phyloP scores from a whole-genome alignment of 2,797 vertebrate genomes.

The Eremophila alpestris region DNA sequence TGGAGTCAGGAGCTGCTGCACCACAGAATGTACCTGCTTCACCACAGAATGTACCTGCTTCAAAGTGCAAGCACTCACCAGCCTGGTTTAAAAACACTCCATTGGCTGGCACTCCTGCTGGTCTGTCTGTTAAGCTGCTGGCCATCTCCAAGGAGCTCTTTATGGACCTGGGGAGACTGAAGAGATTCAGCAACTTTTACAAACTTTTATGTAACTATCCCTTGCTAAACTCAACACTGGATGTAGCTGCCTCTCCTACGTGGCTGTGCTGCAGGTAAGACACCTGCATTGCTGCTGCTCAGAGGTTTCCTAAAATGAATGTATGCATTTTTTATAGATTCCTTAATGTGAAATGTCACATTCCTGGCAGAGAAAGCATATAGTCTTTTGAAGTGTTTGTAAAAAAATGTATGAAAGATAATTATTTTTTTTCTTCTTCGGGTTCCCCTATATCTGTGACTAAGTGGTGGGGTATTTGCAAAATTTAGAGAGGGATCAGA shows the following conservation, averaged over 20 bases:
- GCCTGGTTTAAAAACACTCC: not conserved
- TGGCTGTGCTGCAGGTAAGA: not conserved
- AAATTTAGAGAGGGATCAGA: slow-evolving; percentile 27
- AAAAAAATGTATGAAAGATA: not conserved
- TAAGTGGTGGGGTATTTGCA: slow-evolving; percentile 23
- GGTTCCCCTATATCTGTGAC: not conserved
- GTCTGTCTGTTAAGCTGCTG: not conserved
- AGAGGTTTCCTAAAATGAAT: not conserved
- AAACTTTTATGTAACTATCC: not conserved
- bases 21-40: not conserved
- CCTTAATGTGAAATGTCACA: not conserved
- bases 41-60: not conserved
- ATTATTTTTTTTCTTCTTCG: not conserved
- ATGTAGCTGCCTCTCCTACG: not conserved
- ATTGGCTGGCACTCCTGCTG: not conserved
- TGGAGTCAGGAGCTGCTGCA: not conserved
- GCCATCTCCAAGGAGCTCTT: not conserved
- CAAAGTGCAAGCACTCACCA: not conserved
- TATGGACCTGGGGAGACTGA: not conserved
- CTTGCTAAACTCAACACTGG: not conserved
- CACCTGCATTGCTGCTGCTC: not conserved
- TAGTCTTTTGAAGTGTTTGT: slow-evolving; percentile 4
- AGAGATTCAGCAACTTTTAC: not conserved
- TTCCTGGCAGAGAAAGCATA: slow-evolving; percentile 8
- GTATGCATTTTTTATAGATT: not conserved